Evolutionary conservation across 2,888 invertebrate species (phyloP).

Genomic region (Cataglyphis livida): DNA sequence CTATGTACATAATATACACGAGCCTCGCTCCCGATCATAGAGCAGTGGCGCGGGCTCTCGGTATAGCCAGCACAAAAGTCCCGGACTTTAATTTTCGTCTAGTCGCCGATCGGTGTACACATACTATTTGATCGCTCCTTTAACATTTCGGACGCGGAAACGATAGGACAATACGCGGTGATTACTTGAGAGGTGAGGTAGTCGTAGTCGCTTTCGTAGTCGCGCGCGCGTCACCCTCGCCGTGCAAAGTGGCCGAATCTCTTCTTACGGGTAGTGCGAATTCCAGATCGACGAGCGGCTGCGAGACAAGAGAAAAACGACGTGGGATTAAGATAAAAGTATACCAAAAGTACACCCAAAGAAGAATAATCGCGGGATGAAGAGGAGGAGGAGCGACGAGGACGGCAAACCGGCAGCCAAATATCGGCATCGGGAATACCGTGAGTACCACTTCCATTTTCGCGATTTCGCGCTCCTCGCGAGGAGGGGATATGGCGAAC

Average conservation of each 20-base stretch:
- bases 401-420: slow-evolving; percentile 64
- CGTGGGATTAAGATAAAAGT: slow-evolving; percentile 5
- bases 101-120: slow-evolving; percentile 65
- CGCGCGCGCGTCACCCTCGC: background rate
- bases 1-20: slow-evolving; percentile 80
- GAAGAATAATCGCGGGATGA: slow-evolving; percentile 66
- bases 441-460: slow-evolving; percentile 69
- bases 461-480: slow-evolving; percentile 9
- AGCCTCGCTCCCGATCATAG: slow-evolving; percentile 80
- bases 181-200: slow-evolving; percentile 6
- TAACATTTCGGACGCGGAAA: background rate
- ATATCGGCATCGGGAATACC: slow-evolving; percentile 72
- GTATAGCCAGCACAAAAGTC: slow-evolving; percentile 61
- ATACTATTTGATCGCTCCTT: slow-evolving; percentile 18
- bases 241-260: slow-evolving; percentile 6
- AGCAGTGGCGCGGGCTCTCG: slow-evolving; percentile 70
- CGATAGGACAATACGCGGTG: slow-evolving; percentile 1
- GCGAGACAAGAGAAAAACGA: background rate
- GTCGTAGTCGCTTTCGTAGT: too few species aligned
- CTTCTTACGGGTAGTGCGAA: slow-evolving; percentile 14
- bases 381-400: slow-evolving; percentile 73
- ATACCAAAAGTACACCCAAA: background rate
- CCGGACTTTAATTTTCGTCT: slow-evolving; percentile 68
- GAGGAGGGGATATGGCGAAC: background rate
- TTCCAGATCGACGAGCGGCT: slow-evolving; percentile 25